These are phyloP conservation scores for Disparrhopalites patrizii DNA, from an alignment of 2,888 invertebrate genomes.

Conservation along the genomic window DNA sequence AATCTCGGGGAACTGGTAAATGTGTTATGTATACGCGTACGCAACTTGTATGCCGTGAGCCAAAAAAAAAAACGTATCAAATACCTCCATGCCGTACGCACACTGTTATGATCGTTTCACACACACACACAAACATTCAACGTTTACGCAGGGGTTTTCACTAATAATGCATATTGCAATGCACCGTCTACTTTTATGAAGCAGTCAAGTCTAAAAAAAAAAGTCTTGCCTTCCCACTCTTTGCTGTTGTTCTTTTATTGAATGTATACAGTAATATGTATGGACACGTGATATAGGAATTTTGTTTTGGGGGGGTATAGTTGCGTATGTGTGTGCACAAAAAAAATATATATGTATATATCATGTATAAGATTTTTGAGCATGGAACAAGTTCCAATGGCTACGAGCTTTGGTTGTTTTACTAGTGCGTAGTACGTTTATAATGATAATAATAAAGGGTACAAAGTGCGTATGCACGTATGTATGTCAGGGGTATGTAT, in stretches of 20 bases:
- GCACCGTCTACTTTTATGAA: not conserved
- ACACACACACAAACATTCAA: not conserved
- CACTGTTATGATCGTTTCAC: not conserved
- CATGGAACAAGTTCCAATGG: no score
- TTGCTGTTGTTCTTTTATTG: no score
- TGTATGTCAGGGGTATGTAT: no score
- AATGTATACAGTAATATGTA: not conserved
- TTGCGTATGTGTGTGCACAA: not conserved
- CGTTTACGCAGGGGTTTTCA: no score
- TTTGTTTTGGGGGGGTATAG: not conserved
- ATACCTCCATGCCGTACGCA: not conserved
- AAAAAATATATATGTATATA: no score
- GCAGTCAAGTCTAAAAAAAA: constrained; percentile 3
- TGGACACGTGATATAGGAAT: not conserved
- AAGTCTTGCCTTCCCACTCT: constrained; percentile 2
- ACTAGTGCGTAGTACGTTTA: no score
- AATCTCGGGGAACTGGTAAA: constrained; percentile 6
- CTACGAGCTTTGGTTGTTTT: no score
- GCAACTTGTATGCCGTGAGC: constrained; percentile 6
- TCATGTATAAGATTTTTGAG: no score
- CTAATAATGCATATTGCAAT: constrained; percentile 4
- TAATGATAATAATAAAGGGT: no score
- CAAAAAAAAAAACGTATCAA: constrained; percentile 7
- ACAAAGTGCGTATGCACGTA: no score
- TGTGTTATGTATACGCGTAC: constrained; percentile 2